Evolutionary conservation across 2,888 invertebrate species (phyloP), one percentile per base, ranked within the genome.

Genomic region (Omphaloscelis lunosa): DNA sequence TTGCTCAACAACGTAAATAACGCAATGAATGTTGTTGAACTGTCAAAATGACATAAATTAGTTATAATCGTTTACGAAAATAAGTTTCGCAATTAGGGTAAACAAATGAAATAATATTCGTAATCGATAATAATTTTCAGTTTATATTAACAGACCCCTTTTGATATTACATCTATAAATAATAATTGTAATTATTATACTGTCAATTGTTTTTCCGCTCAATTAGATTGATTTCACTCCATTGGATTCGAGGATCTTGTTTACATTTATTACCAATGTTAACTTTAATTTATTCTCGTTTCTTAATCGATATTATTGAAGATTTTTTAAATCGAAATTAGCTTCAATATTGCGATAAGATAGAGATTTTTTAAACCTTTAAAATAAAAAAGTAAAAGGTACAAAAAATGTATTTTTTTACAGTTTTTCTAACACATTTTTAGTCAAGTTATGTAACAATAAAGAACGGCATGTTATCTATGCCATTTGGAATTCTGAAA

Each of bases 131-230:
- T 58, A 58, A n/a, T 6, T n/a, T 12, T n/a, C 5, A n/a, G 7
- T 56, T 56, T 58, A 27, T 2, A 58, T 58, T n/a, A n/a, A n/a
- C n/a, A n/a, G n/a, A n/a, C 34, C 5, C 7, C 15, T 41, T 34
- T 58, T 59, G 12, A 5, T 27, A 11, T 63, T 5, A 29, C 29
- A 2, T 70, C 63, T 29, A 9, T 45, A 27, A 41, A 9, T 45
- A 27, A 41, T 27, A 23, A 17, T 11, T 17, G 17, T 39, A 17
- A 17, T n/a, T 9, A 41, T 65, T 17, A 11, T 6, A 41, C 17
- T 41, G 29, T n/a, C 6, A 72, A 72, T 56, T 56, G 17, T 29
- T 71, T 71, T 72, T 41, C 23, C 53, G 17, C 12, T 56, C 53
- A 56, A 56, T 45, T 72, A 41, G 11, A 70, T 20, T 72, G 5